A percentile compares a stretch with the other conserved stretches of the same genome.
Conservation (phyloP, 1,140 invertebrate species). For the Apis dorsata region DNA sequence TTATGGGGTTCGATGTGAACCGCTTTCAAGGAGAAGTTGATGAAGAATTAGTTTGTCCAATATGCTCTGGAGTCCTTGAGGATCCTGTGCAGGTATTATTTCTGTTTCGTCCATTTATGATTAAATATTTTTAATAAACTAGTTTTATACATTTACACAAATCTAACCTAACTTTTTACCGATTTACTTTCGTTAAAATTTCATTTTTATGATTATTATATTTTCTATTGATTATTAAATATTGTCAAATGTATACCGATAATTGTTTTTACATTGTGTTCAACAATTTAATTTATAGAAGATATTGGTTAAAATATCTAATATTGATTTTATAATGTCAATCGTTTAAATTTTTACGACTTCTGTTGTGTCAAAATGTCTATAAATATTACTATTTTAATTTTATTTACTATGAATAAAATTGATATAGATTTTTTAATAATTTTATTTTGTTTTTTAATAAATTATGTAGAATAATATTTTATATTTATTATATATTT, state of each 20-base stretch:
- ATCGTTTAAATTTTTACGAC: neutral
- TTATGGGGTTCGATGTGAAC: constrained; percentile 93
- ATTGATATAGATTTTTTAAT: neutral
- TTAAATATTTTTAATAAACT: neutral
- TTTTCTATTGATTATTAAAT: neutral
- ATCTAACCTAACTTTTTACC: constrained; percentile 38
- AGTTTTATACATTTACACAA: constrained; percentile 9
- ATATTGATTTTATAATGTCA: neutral
- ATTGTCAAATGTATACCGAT: neutral
- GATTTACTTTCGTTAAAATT: neutral
- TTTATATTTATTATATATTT: neutral
- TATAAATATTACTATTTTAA: neutral
- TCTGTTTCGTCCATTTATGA: neutral
- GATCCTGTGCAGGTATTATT: constrained; percentile 92
- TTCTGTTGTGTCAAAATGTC: constrained; percentile 17
- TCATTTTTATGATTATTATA: neutral
- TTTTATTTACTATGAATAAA: neutral
- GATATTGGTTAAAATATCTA: neutral
- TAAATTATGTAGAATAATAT: neutral
- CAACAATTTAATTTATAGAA: neutral
- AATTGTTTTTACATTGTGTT: neutral
- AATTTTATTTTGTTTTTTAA: neutral
- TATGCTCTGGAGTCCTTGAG: constrained; percentile 94
- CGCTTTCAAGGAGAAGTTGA: constrained; percentile 95
- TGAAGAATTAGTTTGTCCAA: constrained; percentile 94